Base-by-base conservation (phyloP, 2,888 invertebrate genomes). In the Leptothorax acervorum region DNA sequence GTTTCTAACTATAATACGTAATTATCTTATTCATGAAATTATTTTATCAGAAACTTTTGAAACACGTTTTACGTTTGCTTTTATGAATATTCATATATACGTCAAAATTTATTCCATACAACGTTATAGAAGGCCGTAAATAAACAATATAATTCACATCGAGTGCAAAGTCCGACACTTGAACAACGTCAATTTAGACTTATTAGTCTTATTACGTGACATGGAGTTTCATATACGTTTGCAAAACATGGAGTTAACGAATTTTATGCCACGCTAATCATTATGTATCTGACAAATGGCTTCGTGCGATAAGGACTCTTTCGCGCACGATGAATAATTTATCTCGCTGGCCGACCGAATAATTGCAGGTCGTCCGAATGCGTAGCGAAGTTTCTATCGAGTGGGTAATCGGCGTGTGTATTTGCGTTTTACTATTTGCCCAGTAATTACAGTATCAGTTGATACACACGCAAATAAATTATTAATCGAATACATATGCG, bases 381-480 rank as follows among this genome's bases (percentile, higher is more conserved):
- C 63, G 53, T 31, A 55, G 78, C 39, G 28, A 86, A 86, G 83
- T 85, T 81, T 75, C 86, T 73, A 84, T 83, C 74, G 75, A 85
- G 73, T 82, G 74, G 78, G 83, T 89, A 90, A 90, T 89, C 87
- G 82, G 70, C 31, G 18, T 62, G 48, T 86, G 66, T 87, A 84
- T 86, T 90, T 88, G 82, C 81, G 83, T 84, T 86, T 84, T 85
- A 85, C 82, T 87, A 84, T 89, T 90, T 88, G 78, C 65, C 82
- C 84, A 84, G 87, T 89, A 88, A 90, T 88, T 89, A 85, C 79
- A 83, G 84, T 82, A 87, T 87, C 87, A 87, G 85, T 82, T 81
- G 74, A 78, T 78, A 28, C 62, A 83, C 28, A 57, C 57, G 70
- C 70, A 78, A 81, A 63, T 79, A 78, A 90, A 90, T 90, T 89